Evolutionary conservation across 2,888 invertebrate species (phyloP), one percentile per base, ranked within the genome.

Genomic region (Anoncus sp.): DNA sequence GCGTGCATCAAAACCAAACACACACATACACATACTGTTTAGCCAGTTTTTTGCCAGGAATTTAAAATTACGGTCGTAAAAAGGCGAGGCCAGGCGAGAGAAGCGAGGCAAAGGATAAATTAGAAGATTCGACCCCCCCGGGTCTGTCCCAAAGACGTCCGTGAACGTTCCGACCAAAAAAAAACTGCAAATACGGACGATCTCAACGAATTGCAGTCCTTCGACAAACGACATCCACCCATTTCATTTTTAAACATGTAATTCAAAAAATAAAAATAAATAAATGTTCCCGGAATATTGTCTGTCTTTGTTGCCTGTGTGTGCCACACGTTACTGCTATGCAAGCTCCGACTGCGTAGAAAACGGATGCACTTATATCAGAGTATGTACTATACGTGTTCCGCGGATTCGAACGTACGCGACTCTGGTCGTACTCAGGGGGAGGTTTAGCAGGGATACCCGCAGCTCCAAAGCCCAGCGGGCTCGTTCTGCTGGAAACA

Each of bases 31-130:
- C 75, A 77, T 69, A 77, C 81, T 79, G 79, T 81, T 81, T 79
- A 49, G 59, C 45, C 53, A 38, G 75, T 86, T 87, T 88, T 87
- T 86, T 85, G 82, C 82, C 73, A 81, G 82, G 87, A 89, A 90
- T 89, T 84, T 84, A 80, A 90, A 90, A 90, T 89, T 89, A 86
- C 87, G 88, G 87, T 88, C 89, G 86, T 89, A 90, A 90, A 90
- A 86, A 86, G 86, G 83, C 83, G 77, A 82, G 84, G 84, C 83
- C 59, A 57, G 62, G 60, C 73, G 76, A 72, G 66, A 62, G 67
- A 69, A 51, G 40, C 53, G 35, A 63, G 69, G 71, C 65, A 60
- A 60, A 51, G 43, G 72, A 76, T 85, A 87, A 90, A 89, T 90
- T 90, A 89, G 87, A 82, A 82, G 84, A 82, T 80, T 82, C 55